Conservation (phyloP, 2,113 vertebrate species). For the Pelecanus crispus region DNA sequence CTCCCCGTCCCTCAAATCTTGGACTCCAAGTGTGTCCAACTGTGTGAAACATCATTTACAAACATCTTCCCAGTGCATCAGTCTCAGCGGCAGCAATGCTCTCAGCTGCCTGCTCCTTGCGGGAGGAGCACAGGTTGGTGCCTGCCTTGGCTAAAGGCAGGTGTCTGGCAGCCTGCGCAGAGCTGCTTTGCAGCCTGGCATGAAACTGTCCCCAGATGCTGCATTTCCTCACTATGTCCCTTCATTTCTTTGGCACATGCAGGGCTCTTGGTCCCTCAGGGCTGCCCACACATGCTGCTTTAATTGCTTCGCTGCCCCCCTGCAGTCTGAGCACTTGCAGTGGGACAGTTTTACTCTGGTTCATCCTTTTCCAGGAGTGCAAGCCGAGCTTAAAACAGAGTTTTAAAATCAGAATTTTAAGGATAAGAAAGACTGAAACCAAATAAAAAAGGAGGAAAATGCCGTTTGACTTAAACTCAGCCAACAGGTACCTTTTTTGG, state of each 20-base stretch:
- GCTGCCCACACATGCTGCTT: accelerated
- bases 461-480: background rate
- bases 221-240: background rate
- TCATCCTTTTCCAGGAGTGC: background rate
- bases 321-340: background rate
- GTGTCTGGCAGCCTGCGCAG: background rate
- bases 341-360: background rate
- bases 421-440: background rate
- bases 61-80: background rate
- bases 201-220: background rate
- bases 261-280: background rate
- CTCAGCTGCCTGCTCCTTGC: background rate
- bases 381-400: background rate
- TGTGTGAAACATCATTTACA: background rate
- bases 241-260: background rate
- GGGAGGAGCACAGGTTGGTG: background rate
- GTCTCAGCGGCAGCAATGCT: accelerated
- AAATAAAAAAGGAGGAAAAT: background rate
- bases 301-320: background rate
- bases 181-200: background rate
- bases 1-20: background rate
- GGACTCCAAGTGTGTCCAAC: background rate
- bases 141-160: background rate
- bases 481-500: background rate
- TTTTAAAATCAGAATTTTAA: background rate